Evolutionary conservation across 2,113 vertebrate species (phyloP).

Genomic region (Pyrgilauda ruficollis): DNA sequence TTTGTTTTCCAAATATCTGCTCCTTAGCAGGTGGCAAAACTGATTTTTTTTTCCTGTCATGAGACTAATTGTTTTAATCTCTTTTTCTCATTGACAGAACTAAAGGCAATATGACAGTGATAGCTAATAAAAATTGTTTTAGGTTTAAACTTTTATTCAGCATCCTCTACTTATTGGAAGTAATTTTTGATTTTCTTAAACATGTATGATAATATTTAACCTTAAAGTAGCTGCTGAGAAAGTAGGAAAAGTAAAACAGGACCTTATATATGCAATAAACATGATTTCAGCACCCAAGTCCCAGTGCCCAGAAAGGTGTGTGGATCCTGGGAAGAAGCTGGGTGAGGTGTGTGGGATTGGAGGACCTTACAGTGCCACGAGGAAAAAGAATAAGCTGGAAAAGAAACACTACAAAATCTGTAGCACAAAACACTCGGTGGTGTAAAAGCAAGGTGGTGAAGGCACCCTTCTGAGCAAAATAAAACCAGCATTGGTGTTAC

Average conservation of each 20-base stretch:
- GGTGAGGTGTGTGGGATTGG: background rate
- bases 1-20: background rate
- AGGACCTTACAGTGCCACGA: background rate
- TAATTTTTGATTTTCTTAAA: background rate
- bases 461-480: background rate
- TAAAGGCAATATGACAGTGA: background rate
- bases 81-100: background rate
- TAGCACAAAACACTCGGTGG: background rate
- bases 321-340: background rate
- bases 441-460: background rate
- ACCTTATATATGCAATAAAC: background rate
- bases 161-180: background rate
- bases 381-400: background rate
- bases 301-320: rapidly evolving
- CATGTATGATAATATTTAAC: background rate
- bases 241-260: background rate
- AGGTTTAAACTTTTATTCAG: background rate
- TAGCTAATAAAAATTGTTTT: background rate
- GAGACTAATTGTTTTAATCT: background rate
- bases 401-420: background rate
- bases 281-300: background rate
- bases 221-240: background rate
- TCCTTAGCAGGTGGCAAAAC: background rate
- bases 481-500: background rate
- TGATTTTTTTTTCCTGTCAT: background rate